These are phyloP conservation scores for Gordius sp. DNA, from an alignment of 2,888 invertebrate genomes.

Conservation along the genomic window DNA sequence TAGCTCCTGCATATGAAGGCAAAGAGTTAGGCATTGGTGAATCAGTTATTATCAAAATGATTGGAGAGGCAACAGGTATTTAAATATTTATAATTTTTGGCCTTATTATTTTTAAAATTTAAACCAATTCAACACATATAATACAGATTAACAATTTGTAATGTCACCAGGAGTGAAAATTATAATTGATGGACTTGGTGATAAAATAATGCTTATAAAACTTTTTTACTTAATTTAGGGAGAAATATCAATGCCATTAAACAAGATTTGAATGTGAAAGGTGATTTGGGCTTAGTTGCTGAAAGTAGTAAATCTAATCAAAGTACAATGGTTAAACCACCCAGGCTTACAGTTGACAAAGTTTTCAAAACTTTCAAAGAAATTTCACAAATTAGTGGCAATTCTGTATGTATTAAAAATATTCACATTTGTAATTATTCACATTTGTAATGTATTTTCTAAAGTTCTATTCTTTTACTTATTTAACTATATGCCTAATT, in stretches of 20 bases:
- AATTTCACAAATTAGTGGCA: conserved; percentile 57
- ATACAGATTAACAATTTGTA: background rate
- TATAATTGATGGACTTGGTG: background rate
- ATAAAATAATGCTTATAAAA: background rate
- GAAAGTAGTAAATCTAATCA: conserved; percentile 44
- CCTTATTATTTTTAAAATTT: background rate
- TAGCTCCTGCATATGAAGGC: conserved; percentile 84
- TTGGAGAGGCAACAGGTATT: conserved; percentile 55
- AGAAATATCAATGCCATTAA: conserved; percentile 55
- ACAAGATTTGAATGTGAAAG: conserved; percentile 41
- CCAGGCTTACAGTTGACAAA: conserved; percentile 42
- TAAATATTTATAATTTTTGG: background rate
- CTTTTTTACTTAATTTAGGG: conserved; percentile 23
- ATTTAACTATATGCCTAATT: background rate
- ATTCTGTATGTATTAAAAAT: conserved; percentile 34
- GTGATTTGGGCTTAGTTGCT: conserved; percentile 70
- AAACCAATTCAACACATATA: background rate
- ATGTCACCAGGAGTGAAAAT: no score
- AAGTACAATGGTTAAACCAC: conserved; percentile 49
- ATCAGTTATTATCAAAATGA: conserved; percentile 67
- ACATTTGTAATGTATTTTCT: background rate
- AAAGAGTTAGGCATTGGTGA: conserved; percentile 78
- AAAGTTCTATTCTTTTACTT: background rate
- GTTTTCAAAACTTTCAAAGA: conserved; percentile 60
- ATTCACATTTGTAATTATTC: background rate